Evolutionary conservation across 2,888 invertebrate species (phyloP).

Genomic region (Norana najaformis): DNA sequence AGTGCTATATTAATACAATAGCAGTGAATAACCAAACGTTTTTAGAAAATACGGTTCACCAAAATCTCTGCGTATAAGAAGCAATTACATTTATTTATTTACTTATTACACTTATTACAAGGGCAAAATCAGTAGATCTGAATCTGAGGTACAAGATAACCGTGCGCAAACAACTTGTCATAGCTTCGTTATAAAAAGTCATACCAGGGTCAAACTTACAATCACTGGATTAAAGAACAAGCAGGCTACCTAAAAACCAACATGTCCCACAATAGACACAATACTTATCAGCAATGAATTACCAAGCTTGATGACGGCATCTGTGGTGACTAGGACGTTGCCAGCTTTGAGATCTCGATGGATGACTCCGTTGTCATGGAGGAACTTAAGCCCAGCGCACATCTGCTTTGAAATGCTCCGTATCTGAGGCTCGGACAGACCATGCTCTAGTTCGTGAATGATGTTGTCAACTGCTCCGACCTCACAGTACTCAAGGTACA

Average conservation of each 20-base stretch:
- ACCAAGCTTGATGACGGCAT: conserved; percentile 95
- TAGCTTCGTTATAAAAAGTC: too few species aligned
- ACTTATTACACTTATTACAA: too few species aligned
- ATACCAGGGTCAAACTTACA: too few species aligned
- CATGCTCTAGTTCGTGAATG: conserved; percentile 33
- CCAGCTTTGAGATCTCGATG: conserved; percentile 98
- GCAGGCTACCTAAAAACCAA: neutral
- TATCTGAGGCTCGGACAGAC: conserved; percentile 32
- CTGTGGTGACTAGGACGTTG: conserved; percentile 92
- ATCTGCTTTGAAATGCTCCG: conserved; percentile 69
- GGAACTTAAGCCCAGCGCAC: conserved; percentile 77
- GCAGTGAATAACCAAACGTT: too few species aligned
- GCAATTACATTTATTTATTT: too few species aligned
- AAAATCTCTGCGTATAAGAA: too few species aligned
- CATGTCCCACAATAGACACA: neutral
- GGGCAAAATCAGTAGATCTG: too few species aligned
- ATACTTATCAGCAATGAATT: neutral
- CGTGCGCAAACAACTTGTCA: too few species aligned
- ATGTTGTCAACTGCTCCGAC: conserved; percentile 37
- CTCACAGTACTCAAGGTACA: conserved; percentile 34
- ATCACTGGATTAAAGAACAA: neutral
- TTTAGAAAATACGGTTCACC: too few species aligned
- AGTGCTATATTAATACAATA: too few species aligned
- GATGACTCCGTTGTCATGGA: conserved; percentile 89
- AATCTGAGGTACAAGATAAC: too few species aligned